Evolutionary conservation across 2,888 invertebrate genomes (phyloP).

Genomic region (Drosophila cognata): DNA sequence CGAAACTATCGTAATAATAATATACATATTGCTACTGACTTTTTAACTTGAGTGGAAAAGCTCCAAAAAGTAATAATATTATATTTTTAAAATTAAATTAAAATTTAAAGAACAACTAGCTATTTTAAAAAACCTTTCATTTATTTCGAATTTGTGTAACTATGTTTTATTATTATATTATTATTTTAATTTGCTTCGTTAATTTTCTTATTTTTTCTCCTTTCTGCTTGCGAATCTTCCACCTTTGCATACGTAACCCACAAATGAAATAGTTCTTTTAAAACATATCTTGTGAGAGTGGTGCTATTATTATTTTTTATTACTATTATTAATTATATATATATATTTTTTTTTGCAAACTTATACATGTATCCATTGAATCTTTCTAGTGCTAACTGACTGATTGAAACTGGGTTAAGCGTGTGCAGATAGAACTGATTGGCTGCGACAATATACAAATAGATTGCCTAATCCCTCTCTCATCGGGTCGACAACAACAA

Average conservation of each 20-base stretch:
- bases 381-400: slow-evolving; percentile 38
- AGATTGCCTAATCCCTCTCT: slow-evolving; percentile 36
- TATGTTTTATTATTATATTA: neutral
- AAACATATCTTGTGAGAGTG: neutral
- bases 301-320: neutral
- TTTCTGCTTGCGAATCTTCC: neutral
- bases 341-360: neutral
- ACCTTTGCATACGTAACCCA: neutral
- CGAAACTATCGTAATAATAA: too few species aligned
- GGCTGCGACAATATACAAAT: slow-evolving; percentile 17
- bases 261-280: neutral
- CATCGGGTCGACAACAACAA: slow-evolving; percentile 30
- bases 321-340: too few species aligned
- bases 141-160: too few species aligned
- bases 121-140: too few species aligned
- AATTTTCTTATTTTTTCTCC: neutral
- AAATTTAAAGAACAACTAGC: too few species aligned
- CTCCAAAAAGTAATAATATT: too few species aligned
- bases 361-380: neutral
- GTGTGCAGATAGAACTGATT: slow-evolving; percentile 42
- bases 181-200: neutral
- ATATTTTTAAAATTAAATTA: too few species aligned
- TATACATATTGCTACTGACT: too few species aligned
- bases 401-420: slow-evolving; percentile 76
- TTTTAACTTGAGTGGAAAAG: too few species aligned